Conservation (phyloP, 2,113 vertebrate genomes). For the Nipponia nippon region DNA sequence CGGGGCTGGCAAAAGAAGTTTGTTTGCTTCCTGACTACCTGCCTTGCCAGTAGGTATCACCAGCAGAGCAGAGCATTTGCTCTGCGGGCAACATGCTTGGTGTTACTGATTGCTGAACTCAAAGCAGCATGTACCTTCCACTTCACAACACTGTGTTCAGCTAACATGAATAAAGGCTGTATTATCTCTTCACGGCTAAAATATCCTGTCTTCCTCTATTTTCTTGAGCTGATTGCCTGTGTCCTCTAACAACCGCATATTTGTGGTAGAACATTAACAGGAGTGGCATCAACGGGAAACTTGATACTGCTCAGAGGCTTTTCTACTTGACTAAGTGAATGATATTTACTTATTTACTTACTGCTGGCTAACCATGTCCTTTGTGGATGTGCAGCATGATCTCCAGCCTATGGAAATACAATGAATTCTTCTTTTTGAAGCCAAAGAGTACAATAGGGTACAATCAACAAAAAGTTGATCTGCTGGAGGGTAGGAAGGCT, state of each 20-base stretch:
- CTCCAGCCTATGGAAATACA: neutral
- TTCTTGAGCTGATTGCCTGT: neutral
- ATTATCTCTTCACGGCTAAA: neutral
- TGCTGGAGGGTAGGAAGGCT: too few species aligned
- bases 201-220: neutral
- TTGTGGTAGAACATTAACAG: neutral
- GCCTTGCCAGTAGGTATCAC: neutral
- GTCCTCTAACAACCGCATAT: neutral
- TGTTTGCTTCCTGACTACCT: neutral
- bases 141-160: neutral
- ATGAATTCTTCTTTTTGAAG: neutral
- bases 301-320: neutral
- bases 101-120: neutral
- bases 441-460: neutral
- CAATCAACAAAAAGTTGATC: too few species aligned
- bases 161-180: neutral
- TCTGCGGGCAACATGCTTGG: too few species aligned
- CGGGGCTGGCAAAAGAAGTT: neutral
- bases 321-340: neutral
- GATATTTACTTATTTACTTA: neutral
- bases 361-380: neutral
- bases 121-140: neutral
- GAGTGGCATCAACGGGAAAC: neutral
- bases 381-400: neutral
- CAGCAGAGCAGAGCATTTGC: neutral